These are phyloP conservation scores for Oscheius myriophilus DNA, from an alignment of 2,888 invertebrate species.

Conservation along the genomic window DNA sequence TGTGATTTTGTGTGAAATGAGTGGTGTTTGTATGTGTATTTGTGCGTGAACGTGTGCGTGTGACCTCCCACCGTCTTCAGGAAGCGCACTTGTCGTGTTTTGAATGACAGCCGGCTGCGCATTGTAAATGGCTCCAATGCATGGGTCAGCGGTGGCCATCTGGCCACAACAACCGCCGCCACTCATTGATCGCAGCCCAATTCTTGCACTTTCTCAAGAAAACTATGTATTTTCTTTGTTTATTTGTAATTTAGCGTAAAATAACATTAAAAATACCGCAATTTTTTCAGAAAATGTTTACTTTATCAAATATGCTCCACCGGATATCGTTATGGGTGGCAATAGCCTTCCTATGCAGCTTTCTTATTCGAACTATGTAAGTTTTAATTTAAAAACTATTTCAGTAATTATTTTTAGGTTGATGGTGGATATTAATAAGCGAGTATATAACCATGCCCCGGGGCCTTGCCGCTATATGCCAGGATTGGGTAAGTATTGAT, in stretches of 20 bases:
- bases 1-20: no score
- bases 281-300: not conserved
- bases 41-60: no score
- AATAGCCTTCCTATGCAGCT: constrained; percentile 43
- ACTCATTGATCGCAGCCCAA: constrained; percentile 17
- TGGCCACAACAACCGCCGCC: constrained; percentile 27
- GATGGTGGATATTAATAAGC: constrained; percentile 62
- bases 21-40: no score
- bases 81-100: no score
- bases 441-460: constrained; percentile 64
- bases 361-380: constrained; percentile 52
- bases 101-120: no score
- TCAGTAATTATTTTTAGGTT: constrained; percentile 52
- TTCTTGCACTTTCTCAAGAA: no score
- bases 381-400: constrained; percentile 6
- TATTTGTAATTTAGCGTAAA: no score
- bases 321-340: constrained; percentile 47
- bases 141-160: constrained; percentile 23
- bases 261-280: no score
- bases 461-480: constrained; percentile 60
- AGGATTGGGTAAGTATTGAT: constrained; percentile 36
- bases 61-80: no score
- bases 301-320: constrained; percentile 24
- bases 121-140: no score
- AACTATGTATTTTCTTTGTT: not conserved